Evolutionary conservation across 2,113 vertebrate genomes (phyloP).

Genomic region (Salvelinus sp.): DNA sequence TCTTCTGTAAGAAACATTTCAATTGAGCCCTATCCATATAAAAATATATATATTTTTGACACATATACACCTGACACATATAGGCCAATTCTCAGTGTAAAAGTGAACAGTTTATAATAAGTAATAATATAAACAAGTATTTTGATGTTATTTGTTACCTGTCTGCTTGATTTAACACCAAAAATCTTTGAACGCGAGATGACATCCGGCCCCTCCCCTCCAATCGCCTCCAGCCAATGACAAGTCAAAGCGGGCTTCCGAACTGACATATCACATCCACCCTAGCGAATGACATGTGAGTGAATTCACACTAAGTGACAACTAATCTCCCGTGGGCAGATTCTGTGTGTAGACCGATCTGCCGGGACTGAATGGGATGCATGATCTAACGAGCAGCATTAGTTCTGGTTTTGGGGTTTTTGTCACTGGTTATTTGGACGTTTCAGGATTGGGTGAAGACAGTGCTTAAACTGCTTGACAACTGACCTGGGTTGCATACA

Average conservation of each 20-base stretch:
- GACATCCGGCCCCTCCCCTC: not conserved
- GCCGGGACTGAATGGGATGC: too few species aligned
- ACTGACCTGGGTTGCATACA: not conserved
- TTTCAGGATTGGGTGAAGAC: too few species aligned
- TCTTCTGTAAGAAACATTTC: not conserved
- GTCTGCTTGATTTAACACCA: not conserved
- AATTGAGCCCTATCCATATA: too few species aligned
- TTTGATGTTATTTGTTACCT: not conserved
- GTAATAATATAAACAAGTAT: too few species aligned
- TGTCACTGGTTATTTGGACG: too few species aligned
- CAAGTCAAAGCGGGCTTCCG: not conserved
- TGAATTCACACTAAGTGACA: not conserved
- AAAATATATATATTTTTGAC: too few species aligned
- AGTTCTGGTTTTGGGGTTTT: too few species aligned
- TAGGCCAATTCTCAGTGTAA: too few species aligned
- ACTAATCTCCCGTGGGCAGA: not conserved
- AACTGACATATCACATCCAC: not conserved
- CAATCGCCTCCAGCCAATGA: not conserved
- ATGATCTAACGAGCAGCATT: too few species aligned
- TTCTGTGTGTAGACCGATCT: too few species aligned
- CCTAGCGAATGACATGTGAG: slow-evolving; percentile 1
- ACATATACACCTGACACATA: too few species aligned
- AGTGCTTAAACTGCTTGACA: not conserved
- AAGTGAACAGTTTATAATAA: too few species aligned
- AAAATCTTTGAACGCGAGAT: not conserved